Conservation (phyloP, 1,140 invertebrate genomes). For the Ooceraea biroi region DNA sequence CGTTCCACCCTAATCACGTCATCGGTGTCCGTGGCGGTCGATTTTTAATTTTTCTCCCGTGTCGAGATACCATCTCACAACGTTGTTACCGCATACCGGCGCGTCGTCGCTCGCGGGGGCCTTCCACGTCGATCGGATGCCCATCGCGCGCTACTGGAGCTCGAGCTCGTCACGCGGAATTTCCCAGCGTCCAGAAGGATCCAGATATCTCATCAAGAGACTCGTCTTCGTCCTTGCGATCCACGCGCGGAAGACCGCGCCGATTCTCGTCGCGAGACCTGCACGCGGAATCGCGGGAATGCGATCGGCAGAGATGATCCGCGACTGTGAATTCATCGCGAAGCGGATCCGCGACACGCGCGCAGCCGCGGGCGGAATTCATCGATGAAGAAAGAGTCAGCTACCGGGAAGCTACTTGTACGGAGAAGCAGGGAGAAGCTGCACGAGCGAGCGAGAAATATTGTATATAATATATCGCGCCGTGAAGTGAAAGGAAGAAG, state of each 20-base stretch:
- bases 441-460: conserved; percentile 6
- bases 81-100: conserved; percentile 66
- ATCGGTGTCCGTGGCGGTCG: conserved; percentile 67
- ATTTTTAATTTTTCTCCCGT: conserved; percentile 61
- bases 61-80: conserved; percentile 59
- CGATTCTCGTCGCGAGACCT: too few relatives aligned
- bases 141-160: neutral
- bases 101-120: conserved; percentile 38
- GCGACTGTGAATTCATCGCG: too few relatives aligned
- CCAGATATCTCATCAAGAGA: too few relatives aligned
- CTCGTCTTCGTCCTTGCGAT: too few relatives aligned
- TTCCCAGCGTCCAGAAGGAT: conserved; percentile 29
- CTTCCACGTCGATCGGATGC: conserved; percentile 9
- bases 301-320: too few relatives aligned
- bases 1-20: conserved; percentile 73
- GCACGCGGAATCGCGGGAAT: too few relatives aligned
- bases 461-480: conserved; percentile 50
- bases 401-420: too few relatives aligned
- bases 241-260: too few relatives aligned
- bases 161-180: too few relatives aligned
- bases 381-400: neutral
- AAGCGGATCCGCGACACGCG: too few relatives aligned
- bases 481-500: conserved; percentile 50
- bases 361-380: neutral
- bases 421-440: too few relatives aligned